Conservation (phyloP, 1,140 invertebrate species). For the Monochamus saltuarius region DNA sequence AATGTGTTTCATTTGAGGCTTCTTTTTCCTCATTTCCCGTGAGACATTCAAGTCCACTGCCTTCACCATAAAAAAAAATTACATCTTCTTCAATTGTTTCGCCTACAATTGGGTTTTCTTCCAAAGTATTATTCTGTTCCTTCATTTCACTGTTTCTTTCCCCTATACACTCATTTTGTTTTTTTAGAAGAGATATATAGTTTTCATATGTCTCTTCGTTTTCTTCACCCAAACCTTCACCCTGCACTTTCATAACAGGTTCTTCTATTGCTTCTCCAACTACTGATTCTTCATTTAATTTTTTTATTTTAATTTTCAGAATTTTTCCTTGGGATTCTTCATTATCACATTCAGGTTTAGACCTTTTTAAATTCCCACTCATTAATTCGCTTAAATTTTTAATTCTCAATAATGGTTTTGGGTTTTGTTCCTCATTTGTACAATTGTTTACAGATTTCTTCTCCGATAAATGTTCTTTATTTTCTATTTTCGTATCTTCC, state of each 20-base stretch:
- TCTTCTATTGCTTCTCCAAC: conserved; percentile 70
- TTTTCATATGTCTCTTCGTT: conserved; percentile 26
- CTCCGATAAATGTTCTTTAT: conserved; percentile 17
- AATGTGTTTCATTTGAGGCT: not conserved
- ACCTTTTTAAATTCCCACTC: conserved; percentile 17
- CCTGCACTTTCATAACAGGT: conserved; percentile 68
- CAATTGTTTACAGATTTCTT: conserved; percentile 5
- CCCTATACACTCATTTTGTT: no score
- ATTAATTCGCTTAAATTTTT: conserved; percentile 18
- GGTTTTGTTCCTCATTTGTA: conserved; percentile 1
- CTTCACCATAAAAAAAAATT: conserved; percentile 71
- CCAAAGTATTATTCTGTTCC: no score
- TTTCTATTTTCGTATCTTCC: conserved; percentile 25
- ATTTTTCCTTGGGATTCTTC: conserved; percentile 24
- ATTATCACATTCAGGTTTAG: conserved; percentile 21
- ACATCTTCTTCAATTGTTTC: conserved; percentile 76
- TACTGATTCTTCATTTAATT: not conserved
- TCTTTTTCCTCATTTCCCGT: conserved; percentile 39
- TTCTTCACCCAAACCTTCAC: conserved; percentile 71
- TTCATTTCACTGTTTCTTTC: no score
- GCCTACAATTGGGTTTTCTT: conserved; percentile 47
- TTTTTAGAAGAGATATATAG: no score
- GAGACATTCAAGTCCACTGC: conserved; percentile 63
- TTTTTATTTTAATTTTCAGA: conserved; percentile 15
- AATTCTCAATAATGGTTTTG: conserved; percentile 17